Evolutionary conservation across 1,140 invertebrate species (phyloP), one percentile per base, ranked within the genome.

Genomic region (Ips typographus): DNA sequence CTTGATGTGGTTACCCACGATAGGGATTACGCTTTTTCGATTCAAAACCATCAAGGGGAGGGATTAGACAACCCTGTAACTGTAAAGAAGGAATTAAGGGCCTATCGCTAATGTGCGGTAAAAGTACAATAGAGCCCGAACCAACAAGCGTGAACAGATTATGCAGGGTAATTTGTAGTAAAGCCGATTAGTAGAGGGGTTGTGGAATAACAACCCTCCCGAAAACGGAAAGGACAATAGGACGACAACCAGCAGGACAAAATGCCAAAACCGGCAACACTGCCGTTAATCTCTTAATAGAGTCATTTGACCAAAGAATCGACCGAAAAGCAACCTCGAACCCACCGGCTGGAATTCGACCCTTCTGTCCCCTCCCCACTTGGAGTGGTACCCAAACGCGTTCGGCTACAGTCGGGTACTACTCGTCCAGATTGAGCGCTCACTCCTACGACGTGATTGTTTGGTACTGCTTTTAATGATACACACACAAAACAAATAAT

Each of bases 101-200:
- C 49, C 61, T 51, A 56, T 44, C 52, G 6, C 51, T 42, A 65
- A 65, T 43, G 52, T 57, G 64, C 41, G 63, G 52, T 38, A 66
- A 57, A 56, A 22, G 8, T 3, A 66, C 64, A 66, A 57, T 39
- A 66, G 43, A 62, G 39, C 6, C 6, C 22, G 40, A 58, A 49
- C 64, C 56, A 66, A 66, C 64, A 57, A 66, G 64, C 64, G 64
- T 66, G 64, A 66, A 66, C 53, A 47, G 64, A 66, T 66, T 66
- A 66, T 40, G 38, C 56, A 40, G 64, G 56, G 56, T 66, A 66
- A 66, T 66, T 66, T 66, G 64, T 66, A 22, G 56, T 44, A 66
- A 66, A 66, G 53, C 64, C 22, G 64, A 40, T 66, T 66, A 66
- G 40, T 42, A 40, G 57, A 49, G 44, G 60, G 60, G 3, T 52